Conservation (phyloP, 1,140 invertebrate genomes). For the Periplaneta americana region DNA sequence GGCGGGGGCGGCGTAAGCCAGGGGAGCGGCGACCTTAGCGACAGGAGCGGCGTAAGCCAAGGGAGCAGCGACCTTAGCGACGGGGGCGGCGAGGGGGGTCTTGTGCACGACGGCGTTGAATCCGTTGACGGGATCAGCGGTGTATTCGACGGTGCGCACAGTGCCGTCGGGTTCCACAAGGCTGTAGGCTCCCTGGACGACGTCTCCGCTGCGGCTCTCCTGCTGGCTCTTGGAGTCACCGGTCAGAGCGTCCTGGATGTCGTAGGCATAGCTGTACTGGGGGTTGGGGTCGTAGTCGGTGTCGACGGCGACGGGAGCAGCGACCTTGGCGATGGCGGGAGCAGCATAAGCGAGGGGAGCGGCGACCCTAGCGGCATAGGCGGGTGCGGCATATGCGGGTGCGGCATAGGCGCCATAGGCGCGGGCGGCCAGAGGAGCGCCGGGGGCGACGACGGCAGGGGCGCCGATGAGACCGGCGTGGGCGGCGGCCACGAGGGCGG, state of each 20-base stretch:
- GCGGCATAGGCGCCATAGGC: slow-evolving; percentile 22
- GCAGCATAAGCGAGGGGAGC: no score
- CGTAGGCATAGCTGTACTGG: slow-evolving; percentile 55
- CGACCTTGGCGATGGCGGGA: no score
- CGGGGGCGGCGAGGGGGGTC: no score
- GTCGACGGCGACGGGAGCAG: no score
- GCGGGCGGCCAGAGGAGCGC: slow-evolving; percentile 4
- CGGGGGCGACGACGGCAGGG: slow-evolving; percentile 12
- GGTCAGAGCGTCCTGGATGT: slow-evolving; percentile 49
- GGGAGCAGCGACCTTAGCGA: no score
- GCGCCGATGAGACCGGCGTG: slow-evolving; percentile 15
- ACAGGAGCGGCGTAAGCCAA: no score
- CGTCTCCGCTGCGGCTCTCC: slow-evolving; percentile 26
- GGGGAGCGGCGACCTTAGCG: slow-evolving; percentile 32
- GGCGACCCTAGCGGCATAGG: slow-evolving; percentile 24
- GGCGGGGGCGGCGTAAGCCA: no score
- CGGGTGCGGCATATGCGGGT: slow-evolving; percentile 28
- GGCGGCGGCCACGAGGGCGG: slow-evolving; percentile 20
- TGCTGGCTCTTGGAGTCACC: slow-evolving; percentile 26
- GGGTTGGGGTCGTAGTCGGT: slow-evolving; percentile 30
- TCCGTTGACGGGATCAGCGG: no score
- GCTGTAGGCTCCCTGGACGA: slow-evolving; percentile 33
- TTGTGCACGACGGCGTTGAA: no score
- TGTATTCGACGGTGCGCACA: no score
- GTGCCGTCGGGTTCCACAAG: no score